Evolutionary conservation across 2,797 vertebrate species (phyloP).

Genomic region (Hypotaenidia philippensis): DNA sequence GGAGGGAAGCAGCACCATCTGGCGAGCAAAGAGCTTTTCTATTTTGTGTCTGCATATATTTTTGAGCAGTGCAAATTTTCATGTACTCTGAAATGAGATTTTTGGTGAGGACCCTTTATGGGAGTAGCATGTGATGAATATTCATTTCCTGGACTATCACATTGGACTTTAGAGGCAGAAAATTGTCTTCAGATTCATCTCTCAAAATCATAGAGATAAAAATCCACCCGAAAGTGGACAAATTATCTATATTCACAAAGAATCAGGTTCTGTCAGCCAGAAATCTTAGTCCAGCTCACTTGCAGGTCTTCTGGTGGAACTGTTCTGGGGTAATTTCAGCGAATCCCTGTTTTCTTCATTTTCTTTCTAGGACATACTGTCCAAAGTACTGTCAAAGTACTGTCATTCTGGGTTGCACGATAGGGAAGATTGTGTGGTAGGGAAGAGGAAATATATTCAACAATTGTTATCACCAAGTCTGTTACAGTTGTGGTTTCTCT

Average conservation of each 20-base stretch:
- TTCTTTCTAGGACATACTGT: neutral
- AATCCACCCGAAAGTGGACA: neutral
- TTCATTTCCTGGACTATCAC: neutral
- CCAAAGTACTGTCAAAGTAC: neutral
- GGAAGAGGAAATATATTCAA: neutral
- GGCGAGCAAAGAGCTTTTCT: conserved; percentile 43
- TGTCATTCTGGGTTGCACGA: neutral
- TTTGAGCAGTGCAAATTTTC: neutral
- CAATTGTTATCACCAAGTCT: neutral
- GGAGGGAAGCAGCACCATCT: conserved; percentile 67
- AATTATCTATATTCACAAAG: neutral
- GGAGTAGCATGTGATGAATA: neutral
- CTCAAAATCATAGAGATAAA: neutral
- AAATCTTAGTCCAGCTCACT: neutral
- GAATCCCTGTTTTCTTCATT: neutral
- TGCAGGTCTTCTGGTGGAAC: neutral
- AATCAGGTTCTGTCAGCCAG: neutral
- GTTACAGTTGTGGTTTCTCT: neutral
- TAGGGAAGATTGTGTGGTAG: neutral
- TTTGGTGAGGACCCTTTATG: neutral
- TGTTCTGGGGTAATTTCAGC: neutral
- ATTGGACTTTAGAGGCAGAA: neutral
- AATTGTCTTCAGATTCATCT: neutral
- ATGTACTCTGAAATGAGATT: neutral
- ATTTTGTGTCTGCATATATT: neutral